A percentile compares a stretch with the other conserved stretches of the same genome.
These are phyloP conservation scores for Eristalinus aeneus DNA, from an alignment of 2,888 invertebrate species.

Conservation along the genomic window DNA sequence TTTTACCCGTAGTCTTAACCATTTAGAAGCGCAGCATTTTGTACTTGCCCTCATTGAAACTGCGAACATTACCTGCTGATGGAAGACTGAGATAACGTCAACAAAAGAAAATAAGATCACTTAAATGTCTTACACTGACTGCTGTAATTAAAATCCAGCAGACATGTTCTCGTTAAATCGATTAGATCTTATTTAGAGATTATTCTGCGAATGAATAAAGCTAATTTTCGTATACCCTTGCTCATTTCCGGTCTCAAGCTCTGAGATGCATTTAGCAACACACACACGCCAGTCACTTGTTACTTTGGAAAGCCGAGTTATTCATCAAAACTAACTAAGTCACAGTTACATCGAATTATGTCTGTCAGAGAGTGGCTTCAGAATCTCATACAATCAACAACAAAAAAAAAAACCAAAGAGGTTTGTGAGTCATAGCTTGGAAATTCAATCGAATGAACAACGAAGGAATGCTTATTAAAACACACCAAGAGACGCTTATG, in stretches of 20 bases:
- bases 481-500: neutral
- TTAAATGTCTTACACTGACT: neutral
- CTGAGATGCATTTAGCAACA: neutral
- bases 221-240: neutral
- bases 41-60: neutral
- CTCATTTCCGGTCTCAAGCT: neutral
- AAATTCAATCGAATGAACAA: slow-evolving; percentile 24
- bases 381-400: slow-evolving; percentile 6
- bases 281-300: neutral
- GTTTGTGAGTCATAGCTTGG: slow-evolving; percentile 27
- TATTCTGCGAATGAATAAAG: neutral
- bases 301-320: neutral
- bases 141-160: neutral
- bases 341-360: neutral
- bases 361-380: slow-evolving; percentile 4
- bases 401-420: slow-evolving; percentile 4
- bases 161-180: neutral
- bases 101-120: neutral
- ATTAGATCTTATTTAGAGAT: neutral
- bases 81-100: neutral
- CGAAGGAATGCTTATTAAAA: neutral
- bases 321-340: neutral
- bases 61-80: neutral
- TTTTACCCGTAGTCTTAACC: neutral
- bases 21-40: neutral